phyloP scores from a whole-genome alignment of 2,888 invertebrate species.

The Tinea pellionella region DNA sequence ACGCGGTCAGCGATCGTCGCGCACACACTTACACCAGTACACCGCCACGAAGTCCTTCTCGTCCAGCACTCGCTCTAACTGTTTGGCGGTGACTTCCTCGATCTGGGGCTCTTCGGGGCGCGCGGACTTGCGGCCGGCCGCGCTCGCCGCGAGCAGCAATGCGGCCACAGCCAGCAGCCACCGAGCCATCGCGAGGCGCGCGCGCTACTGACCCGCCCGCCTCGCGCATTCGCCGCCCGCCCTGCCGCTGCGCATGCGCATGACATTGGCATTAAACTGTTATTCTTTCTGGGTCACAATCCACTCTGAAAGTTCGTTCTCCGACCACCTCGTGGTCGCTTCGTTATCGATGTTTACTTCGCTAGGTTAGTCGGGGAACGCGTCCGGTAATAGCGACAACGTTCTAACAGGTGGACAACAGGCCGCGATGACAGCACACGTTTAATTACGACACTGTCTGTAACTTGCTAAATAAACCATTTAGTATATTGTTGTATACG shows the following conservation, averaged over 20 bases:
- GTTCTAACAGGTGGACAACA: not conserved
- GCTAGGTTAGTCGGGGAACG: not conserved
- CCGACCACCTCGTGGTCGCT: not conserved
- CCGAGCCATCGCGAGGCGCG: slow-evolving; percentile 66
- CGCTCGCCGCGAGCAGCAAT: slow-evolving; percentile 66
- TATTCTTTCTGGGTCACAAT: slow-evolving; percentile 6
- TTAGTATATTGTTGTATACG: too few species aligned
- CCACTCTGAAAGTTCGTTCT: not conserved
- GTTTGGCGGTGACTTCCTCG: slow-evolving; percentile 93
- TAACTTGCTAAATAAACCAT: too few species aligned
- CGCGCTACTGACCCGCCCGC: slow-evolving; percentile 54
- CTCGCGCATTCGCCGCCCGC: slow-evolving; percentile 27
- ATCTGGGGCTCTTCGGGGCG: slow-evolving; percentile 79
- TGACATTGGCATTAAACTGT: slow-evolving; percentile 13
- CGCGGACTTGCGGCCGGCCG: slow-evolving; percentile 49
- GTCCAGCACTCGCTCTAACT: slow-evolving; percentile 88
- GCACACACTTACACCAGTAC: slow-evolving; percentile 90
- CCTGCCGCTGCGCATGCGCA: slow-evolving; percentile 24
- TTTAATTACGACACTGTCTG: too few species aligned
- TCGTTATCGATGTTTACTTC: slow-evolving; percentile 2
- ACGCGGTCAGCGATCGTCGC: not conserved
- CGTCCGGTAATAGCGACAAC: not conserved
- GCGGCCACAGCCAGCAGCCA: slow-evolving; percentile 61
- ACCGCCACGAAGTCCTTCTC: slow-evolving; percentile 95
- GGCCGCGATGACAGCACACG: not conserved